Evolutionary conservation across 2,888 invertebrate species (phyloP).

Genomic region (Hirtodrosophila histrioides): DNA sequence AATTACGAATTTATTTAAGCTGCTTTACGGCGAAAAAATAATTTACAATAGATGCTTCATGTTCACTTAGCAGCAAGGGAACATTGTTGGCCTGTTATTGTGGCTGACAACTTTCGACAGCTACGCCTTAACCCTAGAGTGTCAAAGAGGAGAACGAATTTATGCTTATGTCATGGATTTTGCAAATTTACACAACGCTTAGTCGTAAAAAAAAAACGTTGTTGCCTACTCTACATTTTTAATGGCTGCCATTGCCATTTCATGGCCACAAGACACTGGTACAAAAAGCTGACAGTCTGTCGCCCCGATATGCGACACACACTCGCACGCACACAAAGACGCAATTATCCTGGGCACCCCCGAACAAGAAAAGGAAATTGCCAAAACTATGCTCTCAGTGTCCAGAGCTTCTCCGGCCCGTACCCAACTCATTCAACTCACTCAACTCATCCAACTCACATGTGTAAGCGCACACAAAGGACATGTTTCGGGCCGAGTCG

Average conservation of each 20-base stretch:
- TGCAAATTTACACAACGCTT: conserved; percentile 69
- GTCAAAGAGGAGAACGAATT: conserved; percentile 35
- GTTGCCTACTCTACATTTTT: conserved; percentile 69
- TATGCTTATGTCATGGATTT: conserved; percentile 78
- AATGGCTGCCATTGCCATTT: conserved; percentile 65
- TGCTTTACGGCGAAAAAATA: conserved; percentile 69
- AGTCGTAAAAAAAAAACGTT: conserved; percentile 61
- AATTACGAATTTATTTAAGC: conserved; percentile 80
- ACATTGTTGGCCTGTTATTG: conserved; percentile 25
- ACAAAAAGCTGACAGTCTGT: conserved; percentile 55
- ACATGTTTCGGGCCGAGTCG: conserved; percentile 58
- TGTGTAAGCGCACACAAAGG: conserved; percentile 75
- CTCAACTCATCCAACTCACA: conserved; percentile 53
- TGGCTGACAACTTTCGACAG: conserved; percentile 27
- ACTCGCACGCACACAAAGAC: conserved; percentile 42
- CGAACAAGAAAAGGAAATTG: conserved; percentile 44
- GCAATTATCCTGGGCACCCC: conserved; percentile 66
- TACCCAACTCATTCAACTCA: conserved; percentile 35
- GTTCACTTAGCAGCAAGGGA: conserved; percentile 19
- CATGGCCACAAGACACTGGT: conserved; percentile 51
- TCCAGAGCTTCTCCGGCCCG: conserved; percentile 8
- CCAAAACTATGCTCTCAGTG: conserved; percentile 47
- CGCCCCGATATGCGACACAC: conserved; percentile 25
- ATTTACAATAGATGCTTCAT: conserved; percentile 63
- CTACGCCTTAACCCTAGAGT: conserved; percentile 27